These are phyloP conservation scores for Typhlichthys subterraneus DNA, from an alignment of 2,797 vertebrate species.

Conservation along the genomic window DNA sequence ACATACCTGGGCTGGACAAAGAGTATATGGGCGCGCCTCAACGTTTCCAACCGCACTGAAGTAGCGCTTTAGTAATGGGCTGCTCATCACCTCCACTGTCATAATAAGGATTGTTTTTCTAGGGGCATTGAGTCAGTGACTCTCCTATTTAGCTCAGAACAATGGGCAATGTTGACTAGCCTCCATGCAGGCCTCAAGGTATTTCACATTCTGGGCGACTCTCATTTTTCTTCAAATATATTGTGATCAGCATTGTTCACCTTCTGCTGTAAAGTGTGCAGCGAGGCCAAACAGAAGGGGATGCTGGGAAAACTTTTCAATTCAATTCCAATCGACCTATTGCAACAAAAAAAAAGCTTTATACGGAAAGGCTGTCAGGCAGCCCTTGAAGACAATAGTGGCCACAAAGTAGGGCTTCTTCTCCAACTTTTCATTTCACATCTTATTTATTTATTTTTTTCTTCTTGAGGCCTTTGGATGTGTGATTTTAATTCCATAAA, in stretches of 20 bases:
- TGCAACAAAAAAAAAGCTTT: slow-evolving; percentile 25
- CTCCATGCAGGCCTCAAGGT: slow-evolving; percentile 62
- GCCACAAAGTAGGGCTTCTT: slow-evolving; percentile 30
- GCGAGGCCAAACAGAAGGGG: slow-evolving; percentile 24
- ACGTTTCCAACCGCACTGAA: slow-evolving; percentile 47
- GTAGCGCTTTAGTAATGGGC: slow-evolving; percentile 64
- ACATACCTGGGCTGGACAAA: slow-evolving; percentile 28
- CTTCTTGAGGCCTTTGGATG: slow-evolving; percentile 36
- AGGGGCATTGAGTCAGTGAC: slow-evolving; percentile 65
- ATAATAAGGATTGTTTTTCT: slow-evolving; percentile 14
- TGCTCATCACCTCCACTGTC: slow-evolving; percentile 59
- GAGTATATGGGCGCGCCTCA: slow-evolving; percentile 21
- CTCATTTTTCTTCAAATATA: slow-evolving; percentile 47
- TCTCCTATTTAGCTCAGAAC: slow-evolving; percentile 51
- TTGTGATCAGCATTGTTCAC: slow-evolving; percentile 42
- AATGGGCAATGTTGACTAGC: slow-evolving; percentile 59
- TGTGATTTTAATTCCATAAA: slow-evolving; percentile 54
- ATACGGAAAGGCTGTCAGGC: slow-evolving; percentile 19
- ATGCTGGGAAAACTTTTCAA: slow-evolving; percentile 34
- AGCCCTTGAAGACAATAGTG: slow-evolving; percentile 50
- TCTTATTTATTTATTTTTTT: slow-evolving; percentile 18
- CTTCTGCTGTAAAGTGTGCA: slow-evolving; percentile 12
- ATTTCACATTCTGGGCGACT: slow-evolving; percentile 36
- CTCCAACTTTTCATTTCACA: slow-evolving; percentile 54
- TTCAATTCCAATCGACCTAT: slow-evolving; percentile 31